Conservation (phyloP, 2,888 invertebrate genomes). For the Ophraella communa region DNA sequence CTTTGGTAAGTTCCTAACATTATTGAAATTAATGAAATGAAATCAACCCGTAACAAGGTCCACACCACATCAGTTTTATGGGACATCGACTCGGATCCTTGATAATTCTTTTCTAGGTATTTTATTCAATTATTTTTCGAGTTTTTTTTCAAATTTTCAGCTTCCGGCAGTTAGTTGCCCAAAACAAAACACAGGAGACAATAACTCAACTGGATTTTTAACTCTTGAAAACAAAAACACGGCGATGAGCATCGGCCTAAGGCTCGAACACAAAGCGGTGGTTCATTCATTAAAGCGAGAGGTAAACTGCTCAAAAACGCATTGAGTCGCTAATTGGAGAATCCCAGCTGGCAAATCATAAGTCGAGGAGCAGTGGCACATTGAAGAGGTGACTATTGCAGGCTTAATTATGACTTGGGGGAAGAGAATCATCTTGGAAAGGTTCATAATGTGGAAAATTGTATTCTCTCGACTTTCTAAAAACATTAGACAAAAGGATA, state of each 20-base stretch:
- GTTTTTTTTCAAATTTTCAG: not conserved
- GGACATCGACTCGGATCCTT: too few relatives aligned
- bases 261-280: constrained; percentile 27
- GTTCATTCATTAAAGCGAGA: constrained; percentile 33
- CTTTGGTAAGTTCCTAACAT: too few relatives aligned
- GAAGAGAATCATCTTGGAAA: constrained; percentile 10
- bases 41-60: too few relatives aligned
- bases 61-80: not conserved
- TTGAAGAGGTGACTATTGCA: constrained; percentile 20
- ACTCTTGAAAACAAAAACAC: constrained; percentile 3
- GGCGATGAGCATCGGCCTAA: constrained; percentile 13
- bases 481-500: not conserved
- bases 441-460: constrained; percentile 6
- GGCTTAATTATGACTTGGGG: constrained; percentile 24
- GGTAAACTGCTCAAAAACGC: constrained; percentile 41
- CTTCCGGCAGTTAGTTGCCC: not conserved
- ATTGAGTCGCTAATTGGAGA: constrained; percentile 45
- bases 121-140: not conserved
- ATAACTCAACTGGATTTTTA: constrained; percentile 6
- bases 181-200: constrained; percentile 1
- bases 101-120: too few relatives aligned
- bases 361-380: not conserved
- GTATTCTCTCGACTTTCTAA: not conserved
- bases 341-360: constrained; percentile 11
- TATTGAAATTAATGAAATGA: too few relatives aligned